Base-by-base conservation (phyloP, 2,888 invertebrate genomes). In the Gryllus longicercus region DNA sequence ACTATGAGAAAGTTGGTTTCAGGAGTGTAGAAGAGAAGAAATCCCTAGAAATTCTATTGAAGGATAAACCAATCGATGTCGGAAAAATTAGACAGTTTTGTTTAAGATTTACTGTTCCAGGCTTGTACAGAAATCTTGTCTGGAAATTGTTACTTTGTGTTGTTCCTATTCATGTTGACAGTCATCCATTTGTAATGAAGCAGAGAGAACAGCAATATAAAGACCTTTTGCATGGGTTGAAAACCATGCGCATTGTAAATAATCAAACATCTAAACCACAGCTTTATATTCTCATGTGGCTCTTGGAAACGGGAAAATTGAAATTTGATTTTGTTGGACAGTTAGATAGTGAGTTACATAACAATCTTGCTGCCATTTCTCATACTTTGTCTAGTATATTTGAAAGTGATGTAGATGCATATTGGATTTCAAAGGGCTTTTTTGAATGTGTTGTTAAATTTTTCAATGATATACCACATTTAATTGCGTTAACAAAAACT, bases 121-220 rank as follows among this genome's bases (percentile, higher is more conserved):
- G 92, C 18, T 90, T 93, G 10, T 94, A 96, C 84, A 91, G 96
- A 85, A 92, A 91, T 86, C 89, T 94, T 79, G 90, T 97, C 21
- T 97, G 96, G 96, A 95, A 96, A 88, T 90, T 96, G 74, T 89
- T 96, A 78, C 88, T 97, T 84, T 95, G 95, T 93, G 92, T 96
- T 8, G 88, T 95, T 63, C 95, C 96, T 0, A 91, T 93, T 2
- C 93, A 94, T 85, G 90, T 92, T 18, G 93, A 93, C 82, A 93
- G 93, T 0, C 94, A 94, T 83, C 89, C 91, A 75, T 95, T 93
- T 86, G 93, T 96, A 14, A 90, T 91, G 87, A 89, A 91, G 75
- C 95, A 96, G 85, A 89, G 95, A 75, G 90, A 89, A 77, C 87
- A 83, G 50, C 94, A 95, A 85, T 96, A 93, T 85, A 90, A 92